Percentiles rank a stretch among this genome's conserved stretches.
Conservation (phyloP, 1,140 invertebrate genomes). For the Drosophila auraria region DNA sequence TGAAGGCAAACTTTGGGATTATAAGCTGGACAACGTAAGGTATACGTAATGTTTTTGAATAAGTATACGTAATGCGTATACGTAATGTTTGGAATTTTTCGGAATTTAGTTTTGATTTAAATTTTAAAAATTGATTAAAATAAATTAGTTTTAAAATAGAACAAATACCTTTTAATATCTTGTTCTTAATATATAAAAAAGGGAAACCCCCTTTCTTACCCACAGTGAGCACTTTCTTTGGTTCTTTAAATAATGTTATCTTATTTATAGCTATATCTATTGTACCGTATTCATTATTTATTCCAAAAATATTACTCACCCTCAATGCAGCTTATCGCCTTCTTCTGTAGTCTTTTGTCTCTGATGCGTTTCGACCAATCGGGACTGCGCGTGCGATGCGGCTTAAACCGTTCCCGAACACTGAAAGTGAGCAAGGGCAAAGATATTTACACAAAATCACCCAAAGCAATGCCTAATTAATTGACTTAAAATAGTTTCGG, state of each 20-base stretch:
- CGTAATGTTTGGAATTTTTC: not conserved
- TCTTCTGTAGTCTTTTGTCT: slow-evolving; percentile 85
- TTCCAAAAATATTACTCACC: slow-evolving; percentile 51
- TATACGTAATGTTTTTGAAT: slow-evolving; percentile 9
- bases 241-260: not conserved
- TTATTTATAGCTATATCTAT: not conserved
- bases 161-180: no score
- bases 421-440: slow-evolving; percentile 63
- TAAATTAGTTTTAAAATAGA: no score
- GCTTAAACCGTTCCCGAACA: slow-evolving; percentile 85
- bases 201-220: no score
- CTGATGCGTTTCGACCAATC: slow-evolving; percentile 86
- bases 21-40: slow-evolving; percentile 9
- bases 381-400: slow-evolving; percentile 80
- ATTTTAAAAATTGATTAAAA: not conserved
- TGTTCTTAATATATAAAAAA: not conserved
- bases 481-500: slow-evolving; percentile 12
- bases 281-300: not conserved
- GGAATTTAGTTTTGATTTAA: not conserved
- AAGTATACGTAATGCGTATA: not conserved
- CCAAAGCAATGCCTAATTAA: slow-evolving; percentile 13
- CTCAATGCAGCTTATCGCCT: slow-evolving; percentile 80
- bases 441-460: slow-evolving; percentile 1
- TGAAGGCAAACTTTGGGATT: not conserved
- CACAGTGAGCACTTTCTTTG: slow-evolving; percentile 6